Evolutionary conservation across 2,113 vertebrate genomes (phyloP), one percentile per base, ranked within the genome.

Genomic region (Smithornis capensis): DNA sequence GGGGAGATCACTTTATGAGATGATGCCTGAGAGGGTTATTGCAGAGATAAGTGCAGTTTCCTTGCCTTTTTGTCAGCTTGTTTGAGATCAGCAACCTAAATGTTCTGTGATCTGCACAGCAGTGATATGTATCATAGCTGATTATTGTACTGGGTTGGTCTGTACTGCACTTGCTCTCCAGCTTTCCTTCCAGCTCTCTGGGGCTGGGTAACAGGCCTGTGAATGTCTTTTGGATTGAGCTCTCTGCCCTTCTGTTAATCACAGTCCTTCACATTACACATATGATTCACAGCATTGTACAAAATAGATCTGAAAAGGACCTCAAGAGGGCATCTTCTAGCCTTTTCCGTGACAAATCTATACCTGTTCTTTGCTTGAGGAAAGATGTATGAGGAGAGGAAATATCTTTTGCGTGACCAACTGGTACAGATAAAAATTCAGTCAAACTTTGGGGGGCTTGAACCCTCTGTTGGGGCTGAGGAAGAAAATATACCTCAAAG

Each of bases 281-380:
- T 1, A 1, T 83, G 65, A 89, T 64, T n/a, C n/a, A 9, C n/a
- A 56, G 52, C 16, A 2, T 4, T 42, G 45, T n/a, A 60, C 19
- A 75, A 83, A 93, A 95, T 57, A 89, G 64, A 89, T 95, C 95
- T 94, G 89, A 59, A 89, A 96, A 95, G 95, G 56, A 94, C 95
- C 94, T 96, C 92, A 94, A 95, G 96, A 96, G 96, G 94, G 92
- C 94, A 96, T 97, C 89, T 97, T 92, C 80, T 71, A 94, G 95
- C 94, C 77, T 97, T 91, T 74, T 83, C 91, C 22, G 1, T 75
- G 83, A 75, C 76, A 92, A 70, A 77, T 55, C 80, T 81, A 69
- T 49, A 92, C 94, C 94, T 93, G 89, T 44, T 12, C 52, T 70
- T 38, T 0, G 19, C 47, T 11, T 57, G 37, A 35, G 47, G 13